These are phyloP conservation scores for Stenchaetothrips biformis DNA, from an alignment of 2,888 invertebrate species.

Conservation along the genomic window DNA sequence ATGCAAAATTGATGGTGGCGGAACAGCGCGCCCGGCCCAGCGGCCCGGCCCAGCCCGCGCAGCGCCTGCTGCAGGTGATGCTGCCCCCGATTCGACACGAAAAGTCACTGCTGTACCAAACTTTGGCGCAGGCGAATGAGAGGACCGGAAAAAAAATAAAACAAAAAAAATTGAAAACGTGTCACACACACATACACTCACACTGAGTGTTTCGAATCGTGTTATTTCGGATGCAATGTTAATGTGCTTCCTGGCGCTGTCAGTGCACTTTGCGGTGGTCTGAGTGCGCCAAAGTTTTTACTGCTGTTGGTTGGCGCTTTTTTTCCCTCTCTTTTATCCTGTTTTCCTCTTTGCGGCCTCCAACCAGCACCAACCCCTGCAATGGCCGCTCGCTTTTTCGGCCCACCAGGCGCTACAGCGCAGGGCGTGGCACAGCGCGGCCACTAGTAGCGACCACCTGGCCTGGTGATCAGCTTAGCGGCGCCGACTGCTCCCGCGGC, in stretches of 20 bases:
- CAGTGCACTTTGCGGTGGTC: neutral
- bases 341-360: neutral
- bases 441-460: too few species aligned
- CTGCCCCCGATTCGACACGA: neutral
- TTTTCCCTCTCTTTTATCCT: neutral
- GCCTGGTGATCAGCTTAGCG: too few species aligned
- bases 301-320: neutral
- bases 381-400: too few species aligned
- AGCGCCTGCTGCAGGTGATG: neutral
- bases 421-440: too few species aligned
- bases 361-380: too few species aligned
- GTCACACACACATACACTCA: neutral
- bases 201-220: neutral
- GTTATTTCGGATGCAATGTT: neutral
- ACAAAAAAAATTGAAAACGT: neutral
- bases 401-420: too few species aligned
- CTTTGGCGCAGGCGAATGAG: neutral
- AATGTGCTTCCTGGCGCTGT: neutral
- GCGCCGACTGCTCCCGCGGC: too few species aligned
- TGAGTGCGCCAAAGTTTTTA: neutral
- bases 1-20: conserved; percentile 12
- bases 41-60: too few species aligned
- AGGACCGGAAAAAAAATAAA: neutral
- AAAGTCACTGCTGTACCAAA: conserved; percentile 8
- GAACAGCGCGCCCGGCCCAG: neutral